Base-by-base conservation (phyloP, 2,888 invertebrate species). In the Xestia rhomboidea region DNA sequence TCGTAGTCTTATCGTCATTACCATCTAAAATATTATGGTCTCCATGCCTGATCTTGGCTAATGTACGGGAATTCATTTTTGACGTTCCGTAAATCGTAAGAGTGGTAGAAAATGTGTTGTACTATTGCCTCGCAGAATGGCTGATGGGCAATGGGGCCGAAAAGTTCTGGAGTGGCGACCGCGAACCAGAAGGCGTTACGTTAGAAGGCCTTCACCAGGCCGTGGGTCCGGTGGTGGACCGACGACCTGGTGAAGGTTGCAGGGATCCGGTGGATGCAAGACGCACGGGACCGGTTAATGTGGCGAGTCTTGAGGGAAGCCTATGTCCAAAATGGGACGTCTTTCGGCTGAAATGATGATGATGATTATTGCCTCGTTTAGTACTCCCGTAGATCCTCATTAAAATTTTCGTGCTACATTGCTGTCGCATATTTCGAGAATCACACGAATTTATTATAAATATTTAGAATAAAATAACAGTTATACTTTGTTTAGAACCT, bases 381-480 rank as follows among this genome's bases (percentile, higher is more conserved):
- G 6, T 13, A 54, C n/a, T 54, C 57, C 15, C 13, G 27, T 15
- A 57, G 13, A 15, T 57, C 27, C 57, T 57, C 15, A 27, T 7
- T 27, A 1, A 57, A 38, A 63, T 30, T 30, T 71, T 70, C 4
- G 11, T 54, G 30, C n/a, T 34, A 71, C n/a, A 4, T 24, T 84
- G 69, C 76, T 77, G 6, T 11, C 6, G 34, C 34, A 34, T 34
- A 34, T 34, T 34, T 34, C 34, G 34, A 4, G 5, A 34, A 34
- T 34, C 34, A 34, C 34, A 34, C 34, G 34, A 34, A 5, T 34
- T 34, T 10, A 34, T 60, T 51, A 51, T 3, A 1, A 24, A 54
- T n/a, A n/a, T n/a, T 13, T 5, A 5, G 54, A 54, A 13, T n/a
- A 24, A 51, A 24, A 51, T 51, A 51, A 0, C n/a, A 51, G 11